Evolutionary conservation across 1,140 invertebrate genomes (phyloP).

Genomic region (Stegodyphus mimosarum): DNA sequence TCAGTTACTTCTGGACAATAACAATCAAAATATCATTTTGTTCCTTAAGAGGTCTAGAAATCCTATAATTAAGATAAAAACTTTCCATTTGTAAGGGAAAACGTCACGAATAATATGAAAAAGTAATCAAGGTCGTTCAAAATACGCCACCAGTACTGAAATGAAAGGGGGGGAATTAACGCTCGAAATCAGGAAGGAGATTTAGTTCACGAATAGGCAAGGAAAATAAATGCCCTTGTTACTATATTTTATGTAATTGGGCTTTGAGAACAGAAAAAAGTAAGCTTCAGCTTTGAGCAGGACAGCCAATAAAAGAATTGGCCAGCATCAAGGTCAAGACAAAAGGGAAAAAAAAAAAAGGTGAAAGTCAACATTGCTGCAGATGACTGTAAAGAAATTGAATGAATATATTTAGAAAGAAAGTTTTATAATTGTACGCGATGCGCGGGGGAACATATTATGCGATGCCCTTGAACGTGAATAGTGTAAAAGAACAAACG

Average conservation of each 20-base stretch:
- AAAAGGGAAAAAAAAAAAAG: conserved; percentile 34
- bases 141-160: neutral
- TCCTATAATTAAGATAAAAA: conserved; percentile 50
- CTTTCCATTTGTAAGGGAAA: conserved; percentile 5
- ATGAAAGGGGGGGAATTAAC: conserved; percentile 22
- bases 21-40: conserved; percentile 54
- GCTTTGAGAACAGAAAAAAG: conserved; percentile 22
- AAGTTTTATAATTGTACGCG: conserved; percentile 28
- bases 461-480: neutral
- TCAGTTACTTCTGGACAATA: neutral
- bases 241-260: conserved; percentile 54
- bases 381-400: conserved; percentile 38
- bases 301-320: conserved; percentile 15
- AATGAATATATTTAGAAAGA: conserved; percentile 26
- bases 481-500: too few species aligned
- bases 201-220: conserved; percentile 46
- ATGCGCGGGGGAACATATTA: conserved; percentile 26
- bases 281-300: conserved; percentile 12
- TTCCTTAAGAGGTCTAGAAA: conserved; percentile 32
- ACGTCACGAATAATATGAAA: conserved; percentile 9
- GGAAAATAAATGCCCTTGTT: conserved; percentile 57
- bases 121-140: conserved; percentile 32
- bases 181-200: conserved; percentile 30
- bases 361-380: conserved; percentile 38
- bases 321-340: conserved; percentile 31